A percentile compares a stretch with the other conserved stretches of the same genome.
Evolutionary conservation across 30 jellyfish, hydroid and myxozoan genomes (phyloP).

Genomic region (Turritopsis rubra): DNA sequence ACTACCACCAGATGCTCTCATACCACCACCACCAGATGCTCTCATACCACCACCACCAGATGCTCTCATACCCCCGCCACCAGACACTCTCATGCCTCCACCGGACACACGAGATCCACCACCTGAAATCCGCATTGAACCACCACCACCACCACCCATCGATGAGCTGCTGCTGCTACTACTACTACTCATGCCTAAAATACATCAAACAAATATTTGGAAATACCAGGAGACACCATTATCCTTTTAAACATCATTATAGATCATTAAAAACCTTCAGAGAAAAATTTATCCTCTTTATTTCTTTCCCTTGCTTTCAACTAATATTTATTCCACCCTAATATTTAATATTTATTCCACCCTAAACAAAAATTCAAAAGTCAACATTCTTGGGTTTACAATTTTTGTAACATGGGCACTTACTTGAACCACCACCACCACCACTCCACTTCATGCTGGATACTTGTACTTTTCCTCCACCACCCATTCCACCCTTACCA

Average conservation of each 20-base stretch:
- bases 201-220: background rate
- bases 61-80: background rate
- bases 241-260: background rate
- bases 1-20: too few relatives aligned
- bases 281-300: background rate
- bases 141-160: conserved; percentile 7
- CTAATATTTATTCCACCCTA: background rate
- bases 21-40: too few relatives aligned
- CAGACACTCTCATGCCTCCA: background rate
- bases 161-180: background rate
- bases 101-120: conserved; percentile 12
- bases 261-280: background rate
- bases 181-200: background rate
- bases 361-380: background rate
- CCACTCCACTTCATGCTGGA: conserved; percentile 4
- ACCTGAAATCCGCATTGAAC: background rate
- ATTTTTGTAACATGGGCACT: too few relatives aligned
- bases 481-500: background rate
- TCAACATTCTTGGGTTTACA: background rate
- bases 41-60: conserved; percentile 21
- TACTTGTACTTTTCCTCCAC: background rate
- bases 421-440: conserved; percentile 1
- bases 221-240: background rate
- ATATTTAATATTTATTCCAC: too few relatives aligned
- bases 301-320: background rate